Conservation (phyloP, 2,113 vertebrate species). For the Axis porcinus region DNA sequence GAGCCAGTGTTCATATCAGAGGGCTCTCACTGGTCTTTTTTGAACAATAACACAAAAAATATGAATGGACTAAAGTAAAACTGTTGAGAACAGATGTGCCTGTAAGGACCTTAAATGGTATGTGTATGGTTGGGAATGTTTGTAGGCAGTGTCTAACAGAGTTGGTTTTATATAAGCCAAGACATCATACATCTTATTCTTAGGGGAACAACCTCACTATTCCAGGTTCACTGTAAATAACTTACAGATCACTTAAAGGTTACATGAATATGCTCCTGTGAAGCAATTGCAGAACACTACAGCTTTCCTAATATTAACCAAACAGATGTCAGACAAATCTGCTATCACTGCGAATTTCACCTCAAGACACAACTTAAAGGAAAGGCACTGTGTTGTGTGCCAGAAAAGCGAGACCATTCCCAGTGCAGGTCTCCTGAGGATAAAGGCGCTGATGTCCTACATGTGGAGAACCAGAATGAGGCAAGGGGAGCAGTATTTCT, state of each 20-base stretch:
- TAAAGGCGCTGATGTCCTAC: not conserved
- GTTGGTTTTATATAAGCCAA: not conserved
- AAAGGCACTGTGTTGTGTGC: not conserved
- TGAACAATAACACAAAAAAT: not conserved
- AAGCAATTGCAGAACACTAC: not conserved
- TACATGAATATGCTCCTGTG: not conserved
- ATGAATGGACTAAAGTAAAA: not conserved
- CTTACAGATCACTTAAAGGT: not conserved
- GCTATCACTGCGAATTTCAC: not conserved
- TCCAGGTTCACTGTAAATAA: not conserved
- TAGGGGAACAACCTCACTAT: not conserved
- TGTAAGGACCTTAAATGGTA: not conserved
- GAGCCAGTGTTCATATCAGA: not conserved
- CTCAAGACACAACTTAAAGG: not conserved
- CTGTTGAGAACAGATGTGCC: not conserved
- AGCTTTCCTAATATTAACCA: not conserved
- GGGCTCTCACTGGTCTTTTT: not conserved
- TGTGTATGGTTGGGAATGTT: not conserved
- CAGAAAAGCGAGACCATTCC: not conserved
- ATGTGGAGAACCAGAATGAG: not conserved
- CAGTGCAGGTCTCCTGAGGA: not conserved
- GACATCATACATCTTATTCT: not conserved
- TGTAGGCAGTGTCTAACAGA: not conserved
- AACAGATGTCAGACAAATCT: not conserved
- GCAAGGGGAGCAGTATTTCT: not conserved